These are phyloP conservation scores for Heliconius sara DNA, from an alignment of 2,888 invertebrate genomes.

Conservation along the genomic window DNA sequence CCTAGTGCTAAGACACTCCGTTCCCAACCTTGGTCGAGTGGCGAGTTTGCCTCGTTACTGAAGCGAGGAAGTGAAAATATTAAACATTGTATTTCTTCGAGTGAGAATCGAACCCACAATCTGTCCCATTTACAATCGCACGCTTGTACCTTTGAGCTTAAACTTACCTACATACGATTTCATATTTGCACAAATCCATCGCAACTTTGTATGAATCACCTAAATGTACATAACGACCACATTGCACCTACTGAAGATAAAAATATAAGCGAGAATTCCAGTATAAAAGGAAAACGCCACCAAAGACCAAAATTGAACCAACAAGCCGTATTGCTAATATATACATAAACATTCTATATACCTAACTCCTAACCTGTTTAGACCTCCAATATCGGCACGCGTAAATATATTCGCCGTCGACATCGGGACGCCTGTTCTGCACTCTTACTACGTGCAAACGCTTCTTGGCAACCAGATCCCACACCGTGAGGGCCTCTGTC, in stretches of 20 bases:
- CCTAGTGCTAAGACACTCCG: too few relatives aligned
- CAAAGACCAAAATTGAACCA: not conserved
- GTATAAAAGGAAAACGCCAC: too few relatives aligned
- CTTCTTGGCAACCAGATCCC: slow-evolving; percentile 82
- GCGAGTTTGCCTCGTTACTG: too few relatives aligned
- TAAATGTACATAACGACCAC: not conserved
- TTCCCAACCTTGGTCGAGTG: too few relatives aligned
- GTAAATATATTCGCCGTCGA: slow-evolving; percentile 84
- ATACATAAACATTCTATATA: not conserved
- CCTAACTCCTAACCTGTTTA: slow-evolving; percentile 53
- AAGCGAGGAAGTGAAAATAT: too few relatives aligned
- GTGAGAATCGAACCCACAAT: too few relatives aligned
- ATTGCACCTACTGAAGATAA: not conserved
- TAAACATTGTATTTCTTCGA: too few relatives aligned
- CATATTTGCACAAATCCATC: not conserved
- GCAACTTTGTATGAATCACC: not conserved
- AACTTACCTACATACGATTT: not conserved
- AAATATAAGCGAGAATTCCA: not conserved
- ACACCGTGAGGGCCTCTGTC: slow-evolving; percentile 79
- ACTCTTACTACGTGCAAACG: slow-evolving; percentile 73
- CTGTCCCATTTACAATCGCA: too few relatives aligned
- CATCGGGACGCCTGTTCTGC: slow-evolving; percentile 77
- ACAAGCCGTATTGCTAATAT: not conserved
- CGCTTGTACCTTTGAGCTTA: too few relatives aligned
- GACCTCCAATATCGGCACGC: slow-evolving; percentile 81